Evolutionary conservation across 1,140 invertebrate species (phyloP).

Genomic region (Pogonus chalceus): DNA sequence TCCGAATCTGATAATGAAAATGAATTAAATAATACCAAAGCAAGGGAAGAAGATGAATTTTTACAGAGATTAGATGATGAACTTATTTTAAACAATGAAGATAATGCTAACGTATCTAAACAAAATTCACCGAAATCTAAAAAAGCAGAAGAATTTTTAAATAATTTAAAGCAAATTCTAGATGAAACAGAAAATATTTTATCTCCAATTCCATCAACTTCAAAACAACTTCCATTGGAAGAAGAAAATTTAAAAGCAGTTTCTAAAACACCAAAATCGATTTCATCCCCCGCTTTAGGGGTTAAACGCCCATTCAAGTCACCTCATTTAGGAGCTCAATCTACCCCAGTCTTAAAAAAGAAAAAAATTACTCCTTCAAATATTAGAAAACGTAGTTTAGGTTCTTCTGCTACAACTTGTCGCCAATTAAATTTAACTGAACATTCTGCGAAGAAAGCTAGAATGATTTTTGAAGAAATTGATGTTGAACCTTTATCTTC

Average conservation of each 20-base stretch:
- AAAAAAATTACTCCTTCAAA: background rate
- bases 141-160: background rate
- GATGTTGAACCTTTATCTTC: slow-evolving; percentile 11
- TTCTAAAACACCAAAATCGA: no score
- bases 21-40: no score
- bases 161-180: background rate
- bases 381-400: slow-evolving; percentile 14
- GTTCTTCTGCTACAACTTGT: slow-evolving; percentile 13
- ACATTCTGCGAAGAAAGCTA: slow-evolving; percentile 15
- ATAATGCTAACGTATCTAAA: no score
- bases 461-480: slow-evolving; percentile 22
- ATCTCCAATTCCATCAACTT: background rate
- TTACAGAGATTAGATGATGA: no score
- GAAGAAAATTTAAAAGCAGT: no score
- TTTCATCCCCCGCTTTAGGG: no score
- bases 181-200: background rate
- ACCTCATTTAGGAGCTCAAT: background rate
- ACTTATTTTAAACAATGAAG: no score
- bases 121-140: no score
- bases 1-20: no score
- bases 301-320: no score
- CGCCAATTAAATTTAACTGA: slow-evolving; percentile 14
- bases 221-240: no score
- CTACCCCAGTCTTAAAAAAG: background rate
- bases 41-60: no score